Evolutionary conservation across 2,888 invertebrate genomes (phyloP), one percentile per base, ranked within the genome.

Genomic region (Macaria liturata): DNA sequence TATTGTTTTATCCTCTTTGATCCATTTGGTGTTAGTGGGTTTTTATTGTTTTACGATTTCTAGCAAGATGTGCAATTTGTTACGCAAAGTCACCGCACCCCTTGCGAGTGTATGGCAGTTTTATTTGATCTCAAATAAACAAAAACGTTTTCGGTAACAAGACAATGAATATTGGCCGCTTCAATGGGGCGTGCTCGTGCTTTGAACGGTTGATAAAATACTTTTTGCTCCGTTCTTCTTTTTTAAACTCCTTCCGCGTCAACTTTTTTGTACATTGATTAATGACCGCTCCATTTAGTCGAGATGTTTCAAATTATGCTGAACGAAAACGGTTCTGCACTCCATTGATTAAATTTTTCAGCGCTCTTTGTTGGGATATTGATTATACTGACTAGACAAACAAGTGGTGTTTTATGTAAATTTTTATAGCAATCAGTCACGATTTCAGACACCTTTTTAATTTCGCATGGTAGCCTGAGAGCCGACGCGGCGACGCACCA

Each of bases 201-300:
- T 67, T 72, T 71, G 60, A 71, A 71, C 57, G 69, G 71, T 78
- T 76, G 70, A 74, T 75, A 75, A 76, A 78, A 78, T 61, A 73
- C 73, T 82, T 83, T 83, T 83, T 81, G 76, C 74, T 54, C 70
- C 70, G 72, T 78, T 72, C 70, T 74, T 70, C 70, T 74, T 75
- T 75, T 75, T 71, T 71, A 77, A 81, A 80, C 77, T 78, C 76
- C 76, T 81, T 81, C 72, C 71, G 69, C 75, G 75, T 75, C 76
- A 80, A 74, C 70, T 74, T 82, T 81, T 80, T 78, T 72, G 66
- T 71, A 75, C 78, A 68, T 75, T 85, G 84, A 84, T 85, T 84
- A 82, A 85, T 83, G 76, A 75, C 66, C 72, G 71, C 59, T 67
- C 74, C 75, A 74, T 78, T 79, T 78, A 70, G 66, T 70, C 67